Percentiles rank a stretch among this genome's conserved stretches.
Evolutionary conservation across 2,888 invertebrate species (phyloP).

Genomic region (Stegophylla sp.): DNA sequence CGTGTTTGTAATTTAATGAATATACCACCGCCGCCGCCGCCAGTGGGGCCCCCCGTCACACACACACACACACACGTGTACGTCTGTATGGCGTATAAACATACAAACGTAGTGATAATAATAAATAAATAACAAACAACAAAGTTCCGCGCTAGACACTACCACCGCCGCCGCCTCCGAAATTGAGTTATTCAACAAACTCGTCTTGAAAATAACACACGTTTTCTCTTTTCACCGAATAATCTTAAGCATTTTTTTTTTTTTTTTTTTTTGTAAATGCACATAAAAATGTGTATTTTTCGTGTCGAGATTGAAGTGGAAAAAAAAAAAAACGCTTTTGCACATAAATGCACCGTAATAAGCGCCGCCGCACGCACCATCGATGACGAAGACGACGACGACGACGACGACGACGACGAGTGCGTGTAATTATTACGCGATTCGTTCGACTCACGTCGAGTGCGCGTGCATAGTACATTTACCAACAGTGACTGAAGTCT

Average conservation of each 20-base stretch:
- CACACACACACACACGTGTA: neutral
- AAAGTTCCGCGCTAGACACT: too few species aligned
- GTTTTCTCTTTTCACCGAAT: neutral
- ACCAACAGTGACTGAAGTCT: too few species aligned
- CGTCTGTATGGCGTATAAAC: too few species aligned
- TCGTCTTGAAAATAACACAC: constrained; percentile 5
- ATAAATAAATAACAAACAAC: constrained; percentile 6
- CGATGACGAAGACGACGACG: neutral
- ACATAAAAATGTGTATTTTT: neutral
- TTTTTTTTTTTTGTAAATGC: neutral
- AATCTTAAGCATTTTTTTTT: too few species aligned
- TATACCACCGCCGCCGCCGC: neutral
- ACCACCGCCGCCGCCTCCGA: neutral
- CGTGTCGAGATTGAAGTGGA: too few species aligned
- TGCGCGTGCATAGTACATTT: too few species aligned
- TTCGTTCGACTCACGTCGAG: neutral
- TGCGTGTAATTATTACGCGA: neutral
- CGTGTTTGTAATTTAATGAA: constrained; percentile 50
- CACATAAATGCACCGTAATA: constrained; percentile 13
- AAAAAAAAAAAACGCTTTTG: constrained; percentile 26
- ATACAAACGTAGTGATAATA: too few species aligned
- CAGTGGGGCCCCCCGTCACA: too few species aligned
- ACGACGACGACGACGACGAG: too few species aligned
- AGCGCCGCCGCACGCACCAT: neutral
- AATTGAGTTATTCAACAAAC: constrained; percentile 24